phyloP scores from a whole-genome alignment of 2,888 invertebrate species.

The Cephus sareptanus region DNA sequence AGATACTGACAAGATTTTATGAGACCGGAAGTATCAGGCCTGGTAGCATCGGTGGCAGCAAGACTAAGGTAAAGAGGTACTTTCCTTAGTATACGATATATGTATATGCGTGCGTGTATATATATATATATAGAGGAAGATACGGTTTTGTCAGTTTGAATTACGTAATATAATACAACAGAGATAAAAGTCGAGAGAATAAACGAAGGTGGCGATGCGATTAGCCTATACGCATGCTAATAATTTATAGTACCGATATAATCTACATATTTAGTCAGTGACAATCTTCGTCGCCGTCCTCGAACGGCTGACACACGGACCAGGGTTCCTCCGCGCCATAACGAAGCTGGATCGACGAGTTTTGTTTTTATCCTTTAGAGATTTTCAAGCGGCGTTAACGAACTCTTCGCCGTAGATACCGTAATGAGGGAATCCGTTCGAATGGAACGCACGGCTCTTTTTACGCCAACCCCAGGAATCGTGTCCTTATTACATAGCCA shows the following conservation, averaged over 20 bases:
- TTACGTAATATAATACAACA: background rate
- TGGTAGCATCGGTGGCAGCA: conserved; percentile 94
- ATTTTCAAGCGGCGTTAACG: background rate
- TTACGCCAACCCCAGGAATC: background rate
- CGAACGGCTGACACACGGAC: background rate
- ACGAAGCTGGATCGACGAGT: background rate
- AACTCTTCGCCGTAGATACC: background rate
- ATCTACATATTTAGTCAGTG: background rate
- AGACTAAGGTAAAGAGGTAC: conserved; percentile 84
- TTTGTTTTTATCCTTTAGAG: background rate
- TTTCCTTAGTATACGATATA: background rate
- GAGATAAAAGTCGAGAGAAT: background rate
- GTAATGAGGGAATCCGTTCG: background rate
- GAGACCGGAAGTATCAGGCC: conserved; percentile 97
- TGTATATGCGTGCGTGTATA: conserved; percentile 55
- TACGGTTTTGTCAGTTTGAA: background rate
- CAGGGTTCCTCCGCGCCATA: background rate
- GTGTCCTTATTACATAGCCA: background rate
- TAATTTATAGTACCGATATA: background rate
- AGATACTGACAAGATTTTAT: conserved; percentile 95
- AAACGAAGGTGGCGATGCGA: background rate
- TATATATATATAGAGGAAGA: conserved; percentile 27
- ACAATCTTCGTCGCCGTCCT: background rate
- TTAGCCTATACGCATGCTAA: background rate
- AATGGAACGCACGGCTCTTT: background rate